These are phyloP conservation scores for Pseudorectes ferrugineus DNA, from an alignment of 2,113 vertebrate genomes.

Conservation along the genomic window DNA sequence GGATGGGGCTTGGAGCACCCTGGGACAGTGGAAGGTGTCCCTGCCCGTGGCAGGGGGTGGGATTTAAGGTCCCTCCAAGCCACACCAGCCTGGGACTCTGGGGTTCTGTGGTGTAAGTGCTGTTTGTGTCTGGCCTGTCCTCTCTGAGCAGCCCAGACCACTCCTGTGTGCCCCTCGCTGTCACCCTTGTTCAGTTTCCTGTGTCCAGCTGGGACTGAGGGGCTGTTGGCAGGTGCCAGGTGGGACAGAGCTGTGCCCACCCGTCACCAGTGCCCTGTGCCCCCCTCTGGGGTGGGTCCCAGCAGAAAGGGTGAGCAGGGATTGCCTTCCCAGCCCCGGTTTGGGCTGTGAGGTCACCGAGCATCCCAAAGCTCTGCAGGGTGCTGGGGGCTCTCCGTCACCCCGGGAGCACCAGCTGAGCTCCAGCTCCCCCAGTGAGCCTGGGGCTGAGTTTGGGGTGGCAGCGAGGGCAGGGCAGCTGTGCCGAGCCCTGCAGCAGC, in stretches of 20 bases:
- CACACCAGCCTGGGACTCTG: background rate
- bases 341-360: no score
- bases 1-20: background rate
- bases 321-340: background rate
- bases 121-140: no score
- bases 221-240: no score
- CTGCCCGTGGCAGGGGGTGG: background rate
- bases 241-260: background rate
- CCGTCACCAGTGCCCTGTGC: background rate
- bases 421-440: rapidly evolving
- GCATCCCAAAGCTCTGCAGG: rapidly evolving
- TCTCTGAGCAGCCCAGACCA: background rate
- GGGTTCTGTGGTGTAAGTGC: background rate
- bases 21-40: background rate
- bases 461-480: background rate
- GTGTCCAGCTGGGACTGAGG: background rate
- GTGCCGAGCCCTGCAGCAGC: background rate
- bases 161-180: background rate
- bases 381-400: background rate
- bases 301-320: background rate
- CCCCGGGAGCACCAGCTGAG: no score
- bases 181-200: rapidly evolving
- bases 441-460: background rate
- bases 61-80: background rate
- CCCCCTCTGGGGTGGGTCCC: background rate